Conservation (phyloP, 2,888 invertebrate genomes). For the Mylabris sibirica region DNA sequence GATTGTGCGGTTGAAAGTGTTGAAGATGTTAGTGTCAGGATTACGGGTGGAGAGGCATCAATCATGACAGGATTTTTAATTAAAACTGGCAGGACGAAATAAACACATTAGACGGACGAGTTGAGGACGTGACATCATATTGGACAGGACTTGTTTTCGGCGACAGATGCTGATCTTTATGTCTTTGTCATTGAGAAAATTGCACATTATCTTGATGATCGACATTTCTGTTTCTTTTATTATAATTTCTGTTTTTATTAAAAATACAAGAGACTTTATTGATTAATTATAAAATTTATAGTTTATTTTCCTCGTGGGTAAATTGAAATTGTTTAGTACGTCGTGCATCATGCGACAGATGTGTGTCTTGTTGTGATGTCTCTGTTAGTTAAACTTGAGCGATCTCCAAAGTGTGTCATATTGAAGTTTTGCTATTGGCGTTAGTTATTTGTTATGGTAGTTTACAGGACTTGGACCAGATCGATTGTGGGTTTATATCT, state of each 20-base stretch:
- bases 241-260: background rate
- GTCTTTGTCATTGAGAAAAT: slow-evolving; percentile 7
- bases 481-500: slow-evolving; percentile 37
- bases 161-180: slow-evolving; percentile 12
- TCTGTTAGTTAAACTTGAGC: slow-evolving; percentile 58
- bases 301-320: background rate
- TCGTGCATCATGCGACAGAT: slow-evolving; percentile 47
- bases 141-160: background rate
- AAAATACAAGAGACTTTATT: background rate
- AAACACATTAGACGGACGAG: slow-evolving; percentile 11
- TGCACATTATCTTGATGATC: background rate
- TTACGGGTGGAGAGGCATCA: slow-evolving; percentile 1
- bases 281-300: background rate
- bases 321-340: slow-evolving; percentile 10
- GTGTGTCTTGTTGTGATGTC: slow-evolving; percentile 58
- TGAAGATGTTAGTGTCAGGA: slow-evolving; percentile 8
- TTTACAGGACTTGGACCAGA: slow-evolving; percentile 34
- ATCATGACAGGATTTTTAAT: slow-evolving; percentile 12
- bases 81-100: slow-evolving; percentile 14
- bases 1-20: background rate
- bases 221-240: background rate
- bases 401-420: slow-evolving; percentile 57
- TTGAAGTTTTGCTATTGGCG: slow-evolving; percentile 58
- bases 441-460: slow-evolving; percentile 54
- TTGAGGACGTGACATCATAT: slow-evolving; percentile 2